Conservation (phyloP, 92 coral and sea anemone genomes). For the Palythoa grandiflora region DNA sequence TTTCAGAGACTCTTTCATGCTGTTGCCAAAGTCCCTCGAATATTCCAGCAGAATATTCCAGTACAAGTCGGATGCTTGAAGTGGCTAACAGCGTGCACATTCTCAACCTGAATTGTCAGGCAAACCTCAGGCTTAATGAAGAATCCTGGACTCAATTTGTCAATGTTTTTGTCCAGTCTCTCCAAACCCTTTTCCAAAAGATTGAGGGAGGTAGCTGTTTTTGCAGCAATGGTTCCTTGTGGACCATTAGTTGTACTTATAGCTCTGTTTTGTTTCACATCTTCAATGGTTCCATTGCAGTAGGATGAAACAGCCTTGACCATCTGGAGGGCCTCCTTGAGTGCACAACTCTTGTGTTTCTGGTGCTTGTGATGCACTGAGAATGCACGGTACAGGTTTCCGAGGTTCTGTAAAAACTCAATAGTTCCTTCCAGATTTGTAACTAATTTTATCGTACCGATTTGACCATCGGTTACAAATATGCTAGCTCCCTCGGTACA, state of each 20-base stretch:
- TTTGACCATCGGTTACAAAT: constrained; percentile 23
- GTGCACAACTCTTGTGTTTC: background rate
- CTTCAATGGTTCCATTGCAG: constrained; percentile 22
- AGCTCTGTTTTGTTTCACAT: background rate
- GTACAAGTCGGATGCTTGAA: too few relatives aligned
- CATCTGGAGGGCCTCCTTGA: background rate
- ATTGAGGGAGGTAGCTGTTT: background rate
- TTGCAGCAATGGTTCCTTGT: constrained; percentile 22
- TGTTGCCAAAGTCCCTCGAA: constrained; percentile 18
- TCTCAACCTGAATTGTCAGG: too few relatives aligned
- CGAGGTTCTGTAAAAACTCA: constrained; percentile 9
- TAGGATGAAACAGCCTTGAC: constrained; percentile 5
- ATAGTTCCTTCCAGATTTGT: constrained; percentile 6
- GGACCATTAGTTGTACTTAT: constrained; percentile 15
- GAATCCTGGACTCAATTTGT: constrained; percentile 5
- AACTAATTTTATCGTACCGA: constrained; percentile 23
- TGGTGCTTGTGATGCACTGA: constrained; percentile 12
- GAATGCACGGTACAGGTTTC: constrained; percentile 7
- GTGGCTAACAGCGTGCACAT: too few relatives aligned
- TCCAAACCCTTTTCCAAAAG: too few relatives aligned
- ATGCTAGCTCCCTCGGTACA: constrained; percentile 15
- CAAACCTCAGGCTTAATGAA: constrained; percentile 10
- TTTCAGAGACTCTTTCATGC: constrained; percentile 15
- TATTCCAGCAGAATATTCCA: constrained; percentile 26
- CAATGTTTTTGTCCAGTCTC: constrained; percentile 11